Percentiles rank a stretch among this genome's conserved stretches.
phyloP scores from a whole-genome alignment of 2,113 vertebrate species.

The Ptychochromis oligacanthus region DNA sequence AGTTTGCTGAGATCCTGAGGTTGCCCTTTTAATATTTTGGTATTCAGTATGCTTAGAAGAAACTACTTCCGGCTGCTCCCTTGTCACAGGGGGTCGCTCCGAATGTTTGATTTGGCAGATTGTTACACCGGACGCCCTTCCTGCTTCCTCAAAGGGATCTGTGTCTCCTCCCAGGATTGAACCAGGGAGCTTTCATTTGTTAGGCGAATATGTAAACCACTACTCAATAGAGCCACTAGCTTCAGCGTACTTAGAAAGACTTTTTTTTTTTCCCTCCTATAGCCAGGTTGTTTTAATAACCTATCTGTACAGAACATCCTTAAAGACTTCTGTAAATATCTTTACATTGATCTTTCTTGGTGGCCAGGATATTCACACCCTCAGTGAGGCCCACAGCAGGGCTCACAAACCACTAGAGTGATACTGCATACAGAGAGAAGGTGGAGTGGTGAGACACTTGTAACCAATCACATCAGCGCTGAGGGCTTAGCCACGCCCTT shows the following conservation, averaged over 20 bases:
- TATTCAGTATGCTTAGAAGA: neutral
- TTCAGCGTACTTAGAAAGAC: too few relatives aligned
- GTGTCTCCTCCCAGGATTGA: too few relatives aligned
- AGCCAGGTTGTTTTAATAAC: too few relatives aligned
- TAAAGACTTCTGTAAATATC: neutral
- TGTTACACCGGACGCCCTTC: too few relatives aligned
- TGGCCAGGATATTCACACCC: slow-evolving; percentile 9
- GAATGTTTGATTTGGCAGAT: too few relatives aligned
- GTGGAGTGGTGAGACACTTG: slow-evolving; percentile 37
- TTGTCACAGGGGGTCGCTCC: too few relatives aligned
- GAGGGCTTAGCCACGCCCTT: slow-evolving; percentile 11
- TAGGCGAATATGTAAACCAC: too few relatives aligned
- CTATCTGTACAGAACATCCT: neutral
- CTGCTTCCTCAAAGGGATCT: too few relatives aligned
- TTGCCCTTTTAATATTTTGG: neutral
- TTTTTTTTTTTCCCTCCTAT: too few relatives aligned
- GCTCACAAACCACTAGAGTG: neutral
- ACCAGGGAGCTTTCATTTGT: too few relatives aligned
- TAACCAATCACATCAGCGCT: slow-evolving; percentile 37
- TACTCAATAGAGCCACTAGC: too few relatives aligned
- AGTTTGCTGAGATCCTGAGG: neutral
- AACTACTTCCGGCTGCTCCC: too few relatives aligned
- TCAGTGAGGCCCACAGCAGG: slow-evolving; percentile 31
- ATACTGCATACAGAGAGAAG: slow-evolving; percentile 3
- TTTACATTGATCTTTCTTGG: neutral